Conservation (phyloP, 1,140 invertebrate genomes). For the Phortica variegata region DNA sequence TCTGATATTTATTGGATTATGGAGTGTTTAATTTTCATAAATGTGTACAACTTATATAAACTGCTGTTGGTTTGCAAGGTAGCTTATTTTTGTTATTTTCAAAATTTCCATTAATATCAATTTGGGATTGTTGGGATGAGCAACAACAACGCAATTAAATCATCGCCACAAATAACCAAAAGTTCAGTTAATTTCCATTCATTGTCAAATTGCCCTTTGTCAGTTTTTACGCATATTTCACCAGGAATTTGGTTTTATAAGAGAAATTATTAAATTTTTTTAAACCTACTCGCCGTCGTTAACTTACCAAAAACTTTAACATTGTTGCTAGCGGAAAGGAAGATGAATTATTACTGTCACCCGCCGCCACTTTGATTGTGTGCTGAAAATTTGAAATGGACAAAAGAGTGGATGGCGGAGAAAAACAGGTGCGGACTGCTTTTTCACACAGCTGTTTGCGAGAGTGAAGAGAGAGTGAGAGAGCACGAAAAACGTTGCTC, state of each 20-base stretch:
- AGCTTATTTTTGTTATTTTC: no score
- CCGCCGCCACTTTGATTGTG: conserved; percentile 32
- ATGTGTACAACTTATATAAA: conserved; percentile 1
- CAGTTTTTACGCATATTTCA: not conserved
- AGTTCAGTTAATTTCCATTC: not conserved
- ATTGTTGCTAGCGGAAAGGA: conserved; percentile 31
- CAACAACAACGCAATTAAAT: conserved; percentile 16
- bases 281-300: no score
- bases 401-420: conserved; percentile 8
- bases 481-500: no score
- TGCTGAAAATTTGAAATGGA: no score
- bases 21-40: not conserved
- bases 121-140: not conserved
- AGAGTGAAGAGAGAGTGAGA: not conserved
- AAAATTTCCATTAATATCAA: no score
- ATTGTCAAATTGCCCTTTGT: not conserved
- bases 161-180: conserved; percentile 31
- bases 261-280: conserved; percentile 8
- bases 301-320: conserved; percentile 42
- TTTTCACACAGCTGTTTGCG: not conserved
- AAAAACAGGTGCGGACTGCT: conserved; percentile 11
- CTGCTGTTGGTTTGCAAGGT: conserved; percentile 18
- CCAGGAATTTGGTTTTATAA: not conserved
- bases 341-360: conserved; percentile 28
- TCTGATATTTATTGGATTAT: not conserved